Evolutionary conservation across 2,888 invertebrate genomes (phyloP).

Genomic region (Antheraea yamamai): DNA sequence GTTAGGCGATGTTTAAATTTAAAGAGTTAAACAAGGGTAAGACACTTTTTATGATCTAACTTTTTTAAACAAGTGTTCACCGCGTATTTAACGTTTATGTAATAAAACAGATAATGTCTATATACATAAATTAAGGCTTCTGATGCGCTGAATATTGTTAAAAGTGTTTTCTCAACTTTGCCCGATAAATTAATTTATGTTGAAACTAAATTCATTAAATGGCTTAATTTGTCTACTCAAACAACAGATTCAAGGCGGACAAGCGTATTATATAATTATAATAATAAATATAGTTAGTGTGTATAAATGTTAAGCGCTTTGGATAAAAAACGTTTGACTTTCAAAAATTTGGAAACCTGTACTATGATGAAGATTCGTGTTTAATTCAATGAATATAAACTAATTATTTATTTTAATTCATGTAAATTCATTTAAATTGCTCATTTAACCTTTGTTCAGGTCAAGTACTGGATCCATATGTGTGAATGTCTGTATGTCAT

Average conservation of each 20-base stretch:
- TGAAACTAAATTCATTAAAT: background rate
- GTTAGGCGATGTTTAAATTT: too few relatives aligned
- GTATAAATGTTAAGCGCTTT: background rate
- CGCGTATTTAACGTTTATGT: too few relatives aligned
- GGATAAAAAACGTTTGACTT: background rate
- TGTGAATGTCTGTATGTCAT: too few relatives aligned
- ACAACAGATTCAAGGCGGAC: background rate
- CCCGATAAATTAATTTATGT: background rate
- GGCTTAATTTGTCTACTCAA: background rate
- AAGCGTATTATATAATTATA: background rate
- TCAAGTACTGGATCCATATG: background rate
- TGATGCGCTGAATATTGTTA: background rate
- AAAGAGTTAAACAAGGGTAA: too few relatives aligned
- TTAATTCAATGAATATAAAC: background rate
- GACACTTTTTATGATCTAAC: too few relatives aligned
- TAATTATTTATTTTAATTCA: background rate
- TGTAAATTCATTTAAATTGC: background rate
- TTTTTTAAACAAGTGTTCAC: too few relatives aligned
- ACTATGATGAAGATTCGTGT: background rate
- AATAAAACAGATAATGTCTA: too few relatives aligned
- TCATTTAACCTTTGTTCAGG: background rate
- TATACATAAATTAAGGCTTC: background rate
- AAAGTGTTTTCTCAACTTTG: background rate
- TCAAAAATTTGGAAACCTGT: background rate
- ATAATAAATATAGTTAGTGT: background rate